These are phyloP conservation scores for Rachycentron canadum DNA, from an alignment of 2,797 vertebrate species.

Conservation along the genomic window DNA sequence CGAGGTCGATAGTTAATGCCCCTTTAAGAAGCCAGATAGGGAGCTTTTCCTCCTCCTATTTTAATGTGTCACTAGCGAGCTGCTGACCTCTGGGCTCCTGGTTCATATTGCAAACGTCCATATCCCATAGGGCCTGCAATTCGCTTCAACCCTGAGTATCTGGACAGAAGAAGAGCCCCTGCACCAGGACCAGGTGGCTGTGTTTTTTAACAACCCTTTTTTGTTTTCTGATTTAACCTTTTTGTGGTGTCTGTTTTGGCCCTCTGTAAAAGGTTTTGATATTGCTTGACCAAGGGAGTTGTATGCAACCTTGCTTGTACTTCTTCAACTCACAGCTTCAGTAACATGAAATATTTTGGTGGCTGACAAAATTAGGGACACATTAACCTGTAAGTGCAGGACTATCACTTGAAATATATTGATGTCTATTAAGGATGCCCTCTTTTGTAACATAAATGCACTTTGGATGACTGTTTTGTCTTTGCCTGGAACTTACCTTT, in stretches of 20 bases:
- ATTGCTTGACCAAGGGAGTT: conserved; percentile 54
- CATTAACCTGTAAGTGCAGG: conserved; percentile 62
- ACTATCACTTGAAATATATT: conserved; percentile 48
- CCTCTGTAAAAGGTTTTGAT: conserved; percentile 37
- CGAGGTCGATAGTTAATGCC: conserved; percentile 21
- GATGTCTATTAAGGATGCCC: conserved; percentile 36
- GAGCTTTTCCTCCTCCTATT: conserved; percentile 30
- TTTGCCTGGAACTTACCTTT: conserved; percentile 27
- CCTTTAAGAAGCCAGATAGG: conserved; percentile 20
- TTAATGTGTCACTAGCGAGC: conserved; percentile 42
- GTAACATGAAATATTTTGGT: conserved; percentile 51
- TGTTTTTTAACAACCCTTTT: conserved; percentile 54
- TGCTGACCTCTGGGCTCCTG: conserved; percentile 48
- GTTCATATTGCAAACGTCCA: conserved; percentile 71
- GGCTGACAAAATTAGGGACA: conserved; percentile 50
- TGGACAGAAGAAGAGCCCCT: conserved; percentile 83
- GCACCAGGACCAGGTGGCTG: conserved; percentile 84
- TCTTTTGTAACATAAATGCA: conserved; percentile 56
- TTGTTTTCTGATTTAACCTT: conserved; percentile 53
- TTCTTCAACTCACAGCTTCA: conserved; percentile 56
- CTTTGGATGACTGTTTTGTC: conserved; percentile 52
- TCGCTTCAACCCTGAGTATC: conserved; percentile 86
- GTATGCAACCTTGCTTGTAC: conserved; percentile 64
- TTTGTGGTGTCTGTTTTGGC: conserved; percentile 48
- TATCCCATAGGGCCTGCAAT: conserved; percentile 85